Percentiles rank a stretch among this genome's conserved stretches.
Conservation (phyloP, 1,140 invertebrate species). For the Papilio machaon region DNA sequence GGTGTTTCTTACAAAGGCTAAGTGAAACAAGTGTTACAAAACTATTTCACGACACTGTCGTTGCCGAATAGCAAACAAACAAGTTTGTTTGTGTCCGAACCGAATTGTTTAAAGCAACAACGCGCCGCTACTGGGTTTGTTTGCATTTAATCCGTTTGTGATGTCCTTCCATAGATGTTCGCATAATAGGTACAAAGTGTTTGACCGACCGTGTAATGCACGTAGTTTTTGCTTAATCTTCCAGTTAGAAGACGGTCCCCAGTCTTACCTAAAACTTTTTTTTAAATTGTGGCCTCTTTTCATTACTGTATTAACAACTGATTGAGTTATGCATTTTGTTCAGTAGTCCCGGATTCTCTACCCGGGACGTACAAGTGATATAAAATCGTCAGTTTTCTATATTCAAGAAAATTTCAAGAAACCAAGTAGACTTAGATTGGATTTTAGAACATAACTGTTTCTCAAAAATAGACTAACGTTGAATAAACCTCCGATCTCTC, state of each 20-base stretch:
- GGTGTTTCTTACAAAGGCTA: slow-evolving; percentile 58
- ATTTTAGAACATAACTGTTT: not conserved
- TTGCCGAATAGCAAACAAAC: slow-evolving; percentile 64
- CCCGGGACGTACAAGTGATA: not conserved
- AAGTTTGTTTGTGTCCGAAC: slow-evolving; percentile 70
- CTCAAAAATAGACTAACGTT: not conserved
- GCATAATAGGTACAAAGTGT: slow-evolving; percentile 63
- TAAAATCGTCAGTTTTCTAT: not conserved
- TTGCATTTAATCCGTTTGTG: slow-evolving; percentile 77
- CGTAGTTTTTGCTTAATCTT: slow-evolving; percentile 41
- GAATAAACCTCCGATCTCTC: not conserved
- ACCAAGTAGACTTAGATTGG: not conserved
- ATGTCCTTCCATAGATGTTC: slow-evolving; percentile 70
- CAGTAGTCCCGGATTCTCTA: not conserved
- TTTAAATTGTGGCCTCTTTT: not conserved
- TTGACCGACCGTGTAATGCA: slow-evolving; percentile 47
- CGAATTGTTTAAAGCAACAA: slow-evolving; percentile 73
- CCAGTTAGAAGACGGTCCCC: not conserved
- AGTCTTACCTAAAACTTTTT: not conserved
- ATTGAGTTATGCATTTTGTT: not conserved
- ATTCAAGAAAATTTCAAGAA: not conserved
- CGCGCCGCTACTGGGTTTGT: slow-evolving; percentile 71
- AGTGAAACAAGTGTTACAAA: slow-evolving; percentile 66
- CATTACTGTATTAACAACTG: not conserved
- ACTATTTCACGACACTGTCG: slow-evolving; percentile 43